Base-by-base conservation (phyloP, 2,888 invertebrate species). In the Mylabris sibirica region DNA sequence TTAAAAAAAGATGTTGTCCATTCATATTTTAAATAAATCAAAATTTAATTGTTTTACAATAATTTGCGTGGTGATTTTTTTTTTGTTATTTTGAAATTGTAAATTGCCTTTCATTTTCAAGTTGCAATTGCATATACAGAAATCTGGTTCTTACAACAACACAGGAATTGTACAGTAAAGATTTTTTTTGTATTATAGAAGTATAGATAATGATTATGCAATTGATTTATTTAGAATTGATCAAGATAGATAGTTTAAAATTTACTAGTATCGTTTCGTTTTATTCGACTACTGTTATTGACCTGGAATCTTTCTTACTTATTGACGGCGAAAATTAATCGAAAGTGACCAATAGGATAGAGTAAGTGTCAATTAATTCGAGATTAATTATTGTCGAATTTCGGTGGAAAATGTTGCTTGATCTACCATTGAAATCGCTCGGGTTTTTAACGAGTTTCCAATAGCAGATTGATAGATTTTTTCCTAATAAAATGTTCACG, bases 151-250 rank as follows among this genome's bases (percentile, higher is more conserved):
- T 44, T 44, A 44, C 44, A 44, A 44, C 44, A n/a, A 17, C 5
- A 44, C 44, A 44, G 44, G 17, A 44, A 44, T 44, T 44, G n/a
- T 38, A 38, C 11, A 38, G 14, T 44, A 44, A 44, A 44, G n/a
- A 17, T 17, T 6, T 44, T 14, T n/a, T 44, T 3, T 38, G 12
- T 9, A n/a, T n/a, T n/a, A n/a, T n/a, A n/a, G 9, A 11, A 41
- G n/a, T 41, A 41, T n/a, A 44, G 44, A 17, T 41, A 44, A 17
- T n/a, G 44, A 44, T 44, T 44, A 17, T 44, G 44, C 44, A 44
- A 44, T 44, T 44, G 44, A 44, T 44, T 44, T 44, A 44, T 44
- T 44, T 44, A 44, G n/a, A 44, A 44, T 44, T 44, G 17, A 44
- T 44, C 44, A 44, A 44, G 5, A 44, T 44, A 44, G 44, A 44